A percentile compares a stretch with the other conserved stretches of the same genome.
These are phyloP conservation scores for Ardeotis arabs DNA, from an alignment of 2,113 vertebrate genomes.

Conservation along the genomic window DNA sequence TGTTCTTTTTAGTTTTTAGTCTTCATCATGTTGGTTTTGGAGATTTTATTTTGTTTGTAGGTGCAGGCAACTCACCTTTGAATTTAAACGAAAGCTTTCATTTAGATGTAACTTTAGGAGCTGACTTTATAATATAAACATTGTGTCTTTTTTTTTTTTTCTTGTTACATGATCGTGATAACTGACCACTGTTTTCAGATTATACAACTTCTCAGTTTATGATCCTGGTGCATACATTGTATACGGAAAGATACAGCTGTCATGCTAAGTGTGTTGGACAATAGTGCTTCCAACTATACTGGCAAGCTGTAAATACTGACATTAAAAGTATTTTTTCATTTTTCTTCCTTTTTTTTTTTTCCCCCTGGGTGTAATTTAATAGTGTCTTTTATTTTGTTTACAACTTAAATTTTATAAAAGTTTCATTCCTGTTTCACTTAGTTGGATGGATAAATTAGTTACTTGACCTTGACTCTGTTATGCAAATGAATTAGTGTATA, in stretches of 20 bases:
- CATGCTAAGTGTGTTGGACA: conserved; percentile 22
- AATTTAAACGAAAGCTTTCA: not conserved
- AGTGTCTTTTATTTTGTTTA: not conserved
- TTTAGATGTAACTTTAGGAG: not conserved
- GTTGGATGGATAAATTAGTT: not conserved
- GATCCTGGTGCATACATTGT: not conserved
- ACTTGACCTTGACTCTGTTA: not conserved
- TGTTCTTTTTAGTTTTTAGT: not conserved
- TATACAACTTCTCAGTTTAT: not conserved
- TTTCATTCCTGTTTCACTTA: not conserved
- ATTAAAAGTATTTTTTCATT: not conserved
- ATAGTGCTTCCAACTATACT: not conserved
- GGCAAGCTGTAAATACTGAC: not conserved
- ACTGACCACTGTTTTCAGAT: not conserved
- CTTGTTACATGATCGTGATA: not conserved
- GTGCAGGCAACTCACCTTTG: not conserved
- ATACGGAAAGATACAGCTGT: conserved; percentile 21
- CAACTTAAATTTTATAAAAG: not conserved
- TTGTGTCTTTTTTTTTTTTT: not conserved
- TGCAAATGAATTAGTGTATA: not conserved
- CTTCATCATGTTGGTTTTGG: not conserved
- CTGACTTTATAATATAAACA: not conserved
- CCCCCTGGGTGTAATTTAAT: not conserved
- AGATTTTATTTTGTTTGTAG: not conserved
- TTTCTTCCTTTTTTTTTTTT: not conserved